Evolutionary conservation across 2,888 invertebrate genomes (phyloP), one percentile per base, ranked within the genome.

Genomic region (Troides oblongomaculatus): DNA sequence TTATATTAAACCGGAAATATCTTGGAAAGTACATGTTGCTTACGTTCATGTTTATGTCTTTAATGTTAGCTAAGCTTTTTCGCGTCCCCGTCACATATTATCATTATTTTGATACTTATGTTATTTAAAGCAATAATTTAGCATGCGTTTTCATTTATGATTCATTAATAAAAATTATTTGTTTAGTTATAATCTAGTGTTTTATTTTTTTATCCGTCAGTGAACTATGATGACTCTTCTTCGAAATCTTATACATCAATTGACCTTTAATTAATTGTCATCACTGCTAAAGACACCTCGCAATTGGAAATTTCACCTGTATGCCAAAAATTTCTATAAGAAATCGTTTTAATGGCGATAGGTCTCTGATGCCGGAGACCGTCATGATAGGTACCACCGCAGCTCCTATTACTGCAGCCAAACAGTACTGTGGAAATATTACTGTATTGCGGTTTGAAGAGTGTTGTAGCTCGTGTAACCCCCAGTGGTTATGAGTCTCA

Each of bases 61-160:
- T 14, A 46, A 53, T 59, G 25, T 59, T 30, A 59, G 58, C 25
- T 25, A 21, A 58, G 25, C 14, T 58, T 58, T 7, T 60, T 17
- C 7, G 59, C 59, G 64, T 64, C 64, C 60, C 59, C 60, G 59
- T 64, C 68, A 64, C 68, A 69, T 64, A 61, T 56, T 57, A 64
- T 64, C 21, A 36, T 14, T 64, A 25, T 64, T 39, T 64, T 14
- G 58, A 59, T 69, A 58, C 18, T 61, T 64, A 60, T 2, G 23
- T 58, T 68, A 68, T 68, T 64, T 50, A 63, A 39, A 25, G 57
- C 43, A 23, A 64, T 68, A 53, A 6, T 69, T 56, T 64, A 64
- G 25, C 10, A 8, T 57, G 60, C 59, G 61, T 53, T 57, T 69
- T 53, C 53, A 58, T 69, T 64, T 30, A 30, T 30, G 30, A 64